These are phyloP conservation scores for Pocillopora grandis DNA, from an alignment of 92 coral and sea anemone species.

Conservation along the genomic window DNA sequence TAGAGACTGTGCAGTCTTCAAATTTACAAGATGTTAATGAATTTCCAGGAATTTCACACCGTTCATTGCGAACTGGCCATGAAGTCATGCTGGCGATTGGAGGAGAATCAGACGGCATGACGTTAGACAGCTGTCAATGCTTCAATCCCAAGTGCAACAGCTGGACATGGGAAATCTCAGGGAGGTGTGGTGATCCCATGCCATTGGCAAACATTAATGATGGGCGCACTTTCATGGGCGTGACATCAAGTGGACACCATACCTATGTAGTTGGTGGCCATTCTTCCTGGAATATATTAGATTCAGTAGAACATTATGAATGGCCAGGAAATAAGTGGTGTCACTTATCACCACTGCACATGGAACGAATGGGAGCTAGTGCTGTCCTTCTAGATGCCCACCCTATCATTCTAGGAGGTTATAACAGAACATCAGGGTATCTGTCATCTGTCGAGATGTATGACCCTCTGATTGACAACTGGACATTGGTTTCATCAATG, in stretches of 20 bases:
- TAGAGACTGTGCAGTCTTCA: slow-evolving; percentile 62
- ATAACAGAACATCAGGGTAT: slow-evolving; percentile 51
- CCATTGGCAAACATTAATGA: slow-evolving; percentile 41
- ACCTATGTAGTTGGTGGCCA: slow-evolving; percentile 72
- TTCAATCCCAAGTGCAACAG: slow-evolving; percentile 28
- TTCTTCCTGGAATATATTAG: slow-evolving; percentile 61
- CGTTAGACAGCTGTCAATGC: slow-evolving; percentile 64
- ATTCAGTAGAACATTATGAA: slow-evolving; percentile 72
- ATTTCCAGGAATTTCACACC: slow-evolving; percentile 57
- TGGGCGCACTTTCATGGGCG: slow-evolving; percentile 56
- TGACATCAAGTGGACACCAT: slow-evolving; percentile 58
- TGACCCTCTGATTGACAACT: slow-evolving; percentile 66
- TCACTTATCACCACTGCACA: slow-evolving; percentile 54
- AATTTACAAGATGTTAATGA: slow-evolving; percentile 49
- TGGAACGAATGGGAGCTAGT: slow-evolving; percentile 73
- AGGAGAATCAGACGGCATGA: slow-evolving; percentile 75
- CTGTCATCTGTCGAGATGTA: slow-evolving; percentile 71
- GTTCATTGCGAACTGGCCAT: slow-evolving; percentile 45
- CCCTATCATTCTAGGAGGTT: slow-evolving; percentile 67
- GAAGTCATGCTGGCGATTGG: slow-evolving; percentile 74
- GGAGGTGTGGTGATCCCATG: slow-evolving; percentile 27
- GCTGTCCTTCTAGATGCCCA: slow-evolving; percentile 48
- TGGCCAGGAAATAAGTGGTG: slow-evolving; percentile 79
- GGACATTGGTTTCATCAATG: slow-evolving; percentile 58
- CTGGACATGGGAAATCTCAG: slow-evolving; percentile 58